These are phyloP conservation scores for Operophtera brumata DNA, from an alignment of 2,888 invertebrate species.

Conservation along the genomic window DNA sequence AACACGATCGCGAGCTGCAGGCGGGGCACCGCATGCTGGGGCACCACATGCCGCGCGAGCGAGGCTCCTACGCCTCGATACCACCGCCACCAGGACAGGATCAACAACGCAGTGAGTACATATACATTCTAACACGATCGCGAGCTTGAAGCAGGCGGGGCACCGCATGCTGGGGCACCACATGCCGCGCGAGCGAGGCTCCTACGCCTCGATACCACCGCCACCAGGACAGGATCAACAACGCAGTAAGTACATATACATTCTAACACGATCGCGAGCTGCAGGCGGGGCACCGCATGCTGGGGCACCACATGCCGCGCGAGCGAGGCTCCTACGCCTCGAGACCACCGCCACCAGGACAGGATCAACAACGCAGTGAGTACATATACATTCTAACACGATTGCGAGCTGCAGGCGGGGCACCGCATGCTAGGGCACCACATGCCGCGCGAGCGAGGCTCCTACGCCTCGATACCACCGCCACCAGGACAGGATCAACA, in stretches of 20 bases:
- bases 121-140: slow-evolving; percentile 80
- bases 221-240: slow-evolving; percentile 52
- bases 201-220: slow-evolving; percentile 87
- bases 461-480: slow-evolving; percentile 87
- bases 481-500: slow-evolving; percentile 52
- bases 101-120: slow-evolving; percentile 49
- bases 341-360: slow-evolving; percentile 82
- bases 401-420: slow-evolving; percentile 83
- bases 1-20: slow-evolving; percentile 80
- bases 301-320: slow-evolving; percentile 86
- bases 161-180: slow-evolving; percentile 87
- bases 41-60: slow-evolving; percentile 86
- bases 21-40: slow-evolving; percentile 89
- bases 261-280: slow-evolving; percentile 82
- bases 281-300: slow-evolving; percentile 86
- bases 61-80: slow-evolving; percentile 83
- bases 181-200: slow-evolving; percentile 84
- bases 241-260: slow-evolving; percentile 44
- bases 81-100: slow-evolving; percentile 79
- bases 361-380: slow-evolving; percentile 51
- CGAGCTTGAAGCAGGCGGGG: slow-evolving; percentile 84
- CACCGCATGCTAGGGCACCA: slow-evolving; percentile 87
- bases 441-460: slow-evolving; percentile 84
- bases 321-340: slow-evolving; percentile 84
- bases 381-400: slow-evolving; percentile 70